Base-by-base conservation (phyloP, 2,888 invertebrate genomes). In the Hypolimnas misippus region DNA sequence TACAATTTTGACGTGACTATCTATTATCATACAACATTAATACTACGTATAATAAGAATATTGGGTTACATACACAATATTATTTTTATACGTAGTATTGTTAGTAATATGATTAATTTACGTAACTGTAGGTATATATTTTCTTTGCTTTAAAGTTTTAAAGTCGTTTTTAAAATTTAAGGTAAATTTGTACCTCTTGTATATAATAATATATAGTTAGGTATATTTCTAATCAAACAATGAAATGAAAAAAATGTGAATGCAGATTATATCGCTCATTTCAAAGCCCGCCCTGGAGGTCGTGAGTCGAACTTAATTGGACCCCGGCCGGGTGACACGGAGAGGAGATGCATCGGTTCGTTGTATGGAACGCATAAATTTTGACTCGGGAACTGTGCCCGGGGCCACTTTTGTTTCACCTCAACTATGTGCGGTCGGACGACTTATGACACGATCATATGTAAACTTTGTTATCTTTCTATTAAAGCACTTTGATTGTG, bases 241-340 rank as follows among this genome's bases (percentile, higher is more conserved):
- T n/a, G n/a, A n/a, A n/a, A n/a, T n/a, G n/a, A n/a, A n/a, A n/a
- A n/a, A n/a, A n/a, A n/a, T n/a, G n/a, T n/a, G n/a, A n/a, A n/a
- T n/a, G n/a, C n/a, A n/a, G n/a, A n/a, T n/a, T n/a, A n/a, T n/a
- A 66, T 68, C 78, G 82, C 81, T 66, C 6, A 55, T 65, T 76
- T 73, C 50, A 35, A 67, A 74, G 86, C 86, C 78, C 77, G 52
- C 65, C 69, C 56, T 63, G 67, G 82, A 88, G 91, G 91, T 91
- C 91, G 91, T 91, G 91, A 89, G 91, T 83, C 83, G 83, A 86
- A 89, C 86, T 89, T 92, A 92, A 91, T 92, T 92, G 91, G 89
- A 83, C 84, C 83, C 82, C 79, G 85, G 85, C 85, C 83, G 88
- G 87, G 84, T 89, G 90, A 90, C 90, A 90, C 84, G 86, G 85